Evolutionary conservation across 37 sponge, comb jelly and placozoan genomes (phyloP).

Genomic region (Beroe ovata): DNA sequence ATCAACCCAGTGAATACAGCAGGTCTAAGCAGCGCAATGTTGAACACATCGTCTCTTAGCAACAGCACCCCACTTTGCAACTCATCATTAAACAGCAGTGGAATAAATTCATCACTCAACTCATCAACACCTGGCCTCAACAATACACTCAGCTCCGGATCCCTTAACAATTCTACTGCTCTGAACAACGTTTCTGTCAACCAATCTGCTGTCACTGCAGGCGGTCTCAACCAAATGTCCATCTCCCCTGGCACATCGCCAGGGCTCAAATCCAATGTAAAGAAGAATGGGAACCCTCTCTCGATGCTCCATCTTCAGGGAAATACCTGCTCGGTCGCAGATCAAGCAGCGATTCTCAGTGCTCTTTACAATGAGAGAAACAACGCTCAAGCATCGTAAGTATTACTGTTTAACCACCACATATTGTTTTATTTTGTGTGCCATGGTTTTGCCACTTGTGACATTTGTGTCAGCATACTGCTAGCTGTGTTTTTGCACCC

Average conservation of each 20-base stretch:
- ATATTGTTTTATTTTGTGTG: no score
- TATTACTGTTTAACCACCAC: no score
- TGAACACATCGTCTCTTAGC: background rate
- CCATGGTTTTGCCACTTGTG: no score
- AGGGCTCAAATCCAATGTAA: background rate
- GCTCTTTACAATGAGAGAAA: slow-evolving; percentile 26
- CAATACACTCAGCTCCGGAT: background rate
- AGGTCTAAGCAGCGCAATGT: background rate
- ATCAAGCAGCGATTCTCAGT: slow-evolving; percentile 48
- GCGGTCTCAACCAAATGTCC: background rate
- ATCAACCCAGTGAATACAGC: background rate
- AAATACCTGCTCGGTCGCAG: background rate
- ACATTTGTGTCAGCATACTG: no score
- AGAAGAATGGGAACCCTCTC: slow-evolving; percentile 45
- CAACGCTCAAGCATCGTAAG: slow-evolving; percentile 23
- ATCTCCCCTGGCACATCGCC: background rate
- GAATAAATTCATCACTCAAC: background rate
- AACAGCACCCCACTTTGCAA: background rate
- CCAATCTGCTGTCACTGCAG: background rate
- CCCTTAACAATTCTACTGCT: background rate
- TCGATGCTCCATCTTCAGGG: slow-evolving; percentile 39
- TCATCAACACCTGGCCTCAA: background rate
- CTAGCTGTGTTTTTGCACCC: no score
- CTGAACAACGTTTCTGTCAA: background rate
- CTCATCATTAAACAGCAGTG: background rate